Evolutionary conservation across 2,888 invertebrate species (phyloP), one percentile per base, ranked within the genome.

Genomic region (Seladonia tumulorum): DNA sequence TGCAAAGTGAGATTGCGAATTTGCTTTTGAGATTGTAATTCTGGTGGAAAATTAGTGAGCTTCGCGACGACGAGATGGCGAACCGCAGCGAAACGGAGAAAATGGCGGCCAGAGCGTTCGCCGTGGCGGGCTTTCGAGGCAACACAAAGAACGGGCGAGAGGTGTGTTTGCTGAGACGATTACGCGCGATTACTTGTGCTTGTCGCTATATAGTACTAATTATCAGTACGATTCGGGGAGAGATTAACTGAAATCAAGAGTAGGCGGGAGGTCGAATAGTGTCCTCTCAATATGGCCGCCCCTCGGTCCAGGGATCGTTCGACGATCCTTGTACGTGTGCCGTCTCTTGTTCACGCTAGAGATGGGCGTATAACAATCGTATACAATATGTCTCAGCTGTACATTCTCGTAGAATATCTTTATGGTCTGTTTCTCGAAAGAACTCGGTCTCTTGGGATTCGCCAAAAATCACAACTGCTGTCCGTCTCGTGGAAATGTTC

Each of bases 161-260:
- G 39, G 73, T 53, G 77, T 39, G n/a, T 70, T 70, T 77, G 78
- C 35, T 39, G 66, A 63, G 60, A 75, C 77, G 63, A 79, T 72
- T 76, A 80, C 80, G 76, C 80, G 76, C 75, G 71, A 35, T 74
- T 85, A 85, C 82, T 49, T 78, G 85, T 87, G 60, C 77, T 53
- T 53, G 25, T 71, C 63, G 18, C 35, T 60, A 60, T 60, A 60
- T 66, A 29, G 63, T 63, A 63, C 68, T 83, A 71, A 78, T 84
- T 75, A 49, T 78, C 83, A 80, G 79, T 81, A 85, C 47, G 71
- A 87, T 68, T 82, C 72, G 77, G 87, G 86, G 73, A 53, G 60
- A 82, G 84, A 84, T 87, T 87, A 87, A 87, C 87, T 86, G 87
- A 87, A 87, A 86, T 87, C 87, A 86, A 87, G 87, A 87, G 87